Conservation (phyloP, 2,797 vertebrate species). For the Thalassophryne amazonica region DNA sequence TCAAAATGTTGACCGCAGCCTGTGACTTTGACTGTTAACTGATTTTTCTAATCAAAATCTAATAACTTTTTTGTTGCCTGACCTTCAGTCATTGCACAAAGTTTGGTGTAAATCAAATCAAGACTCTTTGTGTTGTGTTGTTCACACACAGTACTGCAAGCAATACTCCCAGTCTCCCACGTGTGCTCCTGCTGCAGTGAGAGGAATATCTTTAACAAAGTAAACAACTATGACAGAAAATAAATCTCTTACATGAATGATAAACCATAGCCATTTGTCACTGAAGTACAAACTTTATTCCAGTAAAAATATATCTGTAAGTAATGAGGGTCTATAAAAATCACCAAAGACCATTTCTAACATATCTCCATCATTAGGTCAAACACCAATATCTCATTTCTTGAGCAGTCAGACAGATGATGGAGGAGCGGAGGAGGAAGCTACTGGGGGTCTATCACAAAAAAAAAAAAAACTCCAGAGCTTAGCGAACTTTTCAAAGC, state of each 20-base stretch:
- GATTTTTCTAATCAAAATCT: too few relatives aligned
- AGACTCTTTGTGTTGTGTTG: too few relatives aligned
- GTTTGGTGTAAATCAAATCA: too few relatives aligned
- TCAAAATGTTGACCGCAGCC: too few relatives aligned
- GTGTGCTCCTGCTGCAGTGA: too few relatives aligned
- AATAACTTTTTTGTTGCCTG: too few relatives aligned
- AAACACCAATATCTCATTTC: slow-evolving; percentile 61
- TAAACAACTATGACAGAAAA: slow-evolving; percentile 12
- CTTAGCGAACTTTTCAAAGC: slow-evolving; percentile 46
- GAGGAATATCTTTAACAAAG: slow-evolving; percentile 31
- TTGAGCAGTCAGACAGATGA: slow-evolving; percentile 44
- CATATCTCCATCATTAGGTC: slow-evolving; percentile 7
- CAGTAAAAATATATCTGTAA: background rate
- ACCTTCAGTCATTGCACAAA: background rate
- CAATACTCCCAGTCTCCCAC: too few relatives aligned
- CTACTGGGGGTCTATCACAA: slow-evolving; percentile 14
- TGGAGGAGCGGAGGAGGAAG: slow-evolving; percentile 18
- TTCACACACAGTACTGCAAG: too few relatives aligned
- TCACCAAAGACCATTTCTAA: slow-evolving; percentile 10
- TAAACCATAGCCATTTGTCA: slow-evolving; percentile 8
- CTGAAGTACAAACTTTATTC: background rate
- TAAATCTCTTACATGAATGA: slow-evolving; percentile 11
- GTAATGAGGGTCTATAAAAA: slow-evolving; percentile 1
- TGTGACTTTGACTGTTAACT: too few relatives aligned
- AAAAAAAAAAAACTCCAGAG: slow-evolving; percentile 37